phyloP scores from a whole-genome alignment of 2,888 invertebrate species.

The Conus canariensis region DNA sequence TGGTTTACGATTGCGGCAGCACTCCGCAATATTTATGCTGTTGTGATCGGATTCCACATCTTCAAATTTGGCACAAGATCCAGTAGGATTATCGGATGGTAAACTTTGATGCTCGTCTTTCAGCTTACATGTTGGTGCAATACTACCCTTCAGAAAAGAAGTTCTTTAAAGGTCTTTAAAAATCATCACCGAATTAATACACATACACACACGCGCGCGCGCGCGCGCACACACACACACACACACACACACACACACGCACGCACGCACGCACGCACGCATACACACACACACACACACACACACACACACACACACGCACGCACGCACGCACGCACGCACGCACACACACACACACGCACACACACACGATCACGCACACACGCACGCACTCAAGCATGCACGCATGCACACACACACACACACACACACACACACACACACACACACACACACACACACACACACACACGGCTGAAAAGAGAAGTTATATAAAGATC shows the following conservation, averaged over 20 bases:
- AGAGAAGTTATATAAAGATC: too few species aligned
- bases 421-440: too few species aligned
- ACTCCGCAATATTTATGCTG: conserved; percentile 29
- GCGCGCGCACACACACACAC: neutral
- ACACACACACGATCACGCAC: neutral
- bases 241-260: neutral
- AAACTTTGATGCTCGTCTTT: neutral
- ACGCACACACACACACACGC: neutral
- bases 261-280: neutral
- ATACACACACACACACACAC: neutral
- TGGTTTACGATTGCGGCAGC: conserved; percentile 37
- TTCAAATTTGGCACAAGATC: conserved; percentile 40
- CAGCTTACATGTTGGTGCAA: neutral
- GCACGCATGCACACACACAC: too few species aligned
- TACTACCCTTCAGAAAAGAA: neutral
- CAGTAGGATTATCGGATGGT: conserved; percentile 35
- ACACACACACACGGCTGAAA: too few species aligned
- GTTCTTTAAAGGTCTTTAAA: too few species aligned
- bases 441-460: too few species aligned
- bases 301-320: neutral
- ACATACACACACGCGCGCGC: neutral
- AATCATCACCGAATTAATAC: neutral
- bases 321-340: neutral
- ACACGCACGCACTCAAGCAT: neutral
- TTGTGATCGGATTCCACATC: conserved; percentile 32